These are phyloP conservation scores for Sinelater perroti DNA, from an alignment of 2,888 invertebrate species.

Conservation along the genomic window DNA sequence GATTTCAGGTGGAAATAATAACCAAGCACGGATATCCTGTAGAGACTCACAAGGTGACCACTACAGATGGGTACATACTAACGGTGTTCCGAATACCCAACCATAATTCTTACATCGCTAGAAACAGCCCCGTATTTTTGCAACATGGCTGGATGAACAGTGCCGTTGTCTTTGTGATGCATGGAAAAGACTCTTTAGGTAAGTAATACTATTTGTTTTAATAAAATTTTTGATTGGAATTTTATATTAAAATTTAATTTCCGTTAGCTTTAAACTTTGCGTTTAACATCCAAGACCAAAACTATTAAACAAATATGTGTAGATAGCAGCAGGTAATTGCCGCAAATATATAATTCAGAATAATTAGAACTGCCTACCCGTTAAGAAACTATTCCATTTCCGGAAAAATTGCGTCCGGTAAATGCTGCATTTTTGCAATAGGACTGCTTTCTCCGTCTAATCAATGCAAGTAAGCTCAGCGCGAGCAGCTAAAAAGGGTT, in stretches of 20 bases:
- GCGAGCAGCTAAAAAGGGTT: too few species aligned
- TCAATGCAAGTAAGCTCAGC: too few species aligned
- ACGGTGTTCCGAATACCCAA: conserved; percentile 21
- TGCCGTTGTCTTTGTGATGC: conserved; percentile 40
- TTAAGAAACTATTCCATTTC: too few species aligned
- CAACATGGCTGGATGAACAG: conserved; percentile 50
- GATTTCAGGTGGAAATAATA: too few species aligned
- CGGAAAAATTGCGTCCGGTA: too few species aligned
- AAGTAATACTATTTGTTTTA: conserved; percentile 54
- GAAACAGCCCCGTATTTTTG: conserved; percentile 47
- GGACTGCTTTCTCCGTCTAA: too few species aligned
- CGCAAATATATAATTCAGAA: conserved; percentile 74
- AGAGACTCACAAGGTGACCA: conserved; percentile 52
- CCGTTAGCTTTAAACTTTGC: too few species aligned
- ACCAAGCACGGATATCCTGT: conserved; percentile 47
- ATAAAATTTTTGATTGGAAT: too few species aligned
- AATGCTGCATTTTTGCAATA: too few species aligned
- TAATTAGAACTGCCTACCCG: conserved; percentile 65
- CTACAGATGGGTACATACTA: conserved; percentile 51
- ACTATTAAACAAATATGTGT: conserved; percentile 64
- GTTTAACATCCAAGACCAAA: too few species aligned
- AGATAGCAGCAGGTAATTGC: conserved; percentile 59
- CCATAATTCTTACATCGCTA: conserved; percentile 18
- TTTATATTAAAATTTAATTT: too few species aligned
- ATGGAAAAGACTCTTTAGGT: conserved; percentile 44